phyloP scores from a whole-genome alignment of 2,113 vertebrate species.

The Mola mola region DNA sequence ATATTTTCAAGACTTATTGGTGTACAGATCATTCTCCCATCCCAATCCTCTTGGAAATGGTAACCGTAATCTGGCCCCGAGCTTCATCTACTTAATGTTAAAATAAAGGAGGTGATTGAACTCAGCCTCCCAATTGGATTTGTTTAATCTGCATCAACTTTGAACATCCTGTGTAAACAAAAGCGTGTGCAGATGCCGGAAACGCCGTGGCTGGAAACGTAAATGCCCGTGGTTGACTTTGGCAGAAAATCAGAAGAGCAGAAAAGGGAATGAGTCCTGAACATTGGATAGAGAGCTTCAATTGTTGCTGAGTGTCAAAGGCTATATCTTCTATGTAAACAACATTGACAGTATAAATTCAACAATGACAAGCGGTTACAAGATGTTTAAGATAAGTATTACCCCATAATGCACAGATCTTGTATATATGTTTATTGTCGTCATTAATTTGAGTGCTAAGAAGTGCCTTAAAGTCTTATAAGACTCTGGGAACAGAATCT shows the following conservation, averaged over 20 bases:
- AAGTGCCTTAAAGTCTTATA: slow-evolving; percentile 1
- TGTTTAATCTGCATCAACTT: slow-evolving; percentile 81
- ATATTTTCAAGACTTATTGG: slow-evolving; percentile 64
- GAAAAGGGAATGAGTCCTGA: slow-evolving; percentile 39
- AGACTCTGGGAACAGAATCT: slow-evolving; percentile 50
- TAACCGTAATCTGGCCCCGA: slow-evolving; percentile 58
- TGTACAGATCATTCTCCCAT: slow-evolving; percentile 56
- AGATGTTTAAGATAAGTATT: no score
- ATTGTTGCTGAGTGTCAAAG: slow-evolving; percentile 57
- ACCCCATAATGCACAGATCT: no score
- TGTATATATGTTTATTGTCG: no score
- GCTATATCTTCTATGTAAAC: slow-evolving; percentile 24
- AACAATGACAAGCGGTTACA: no score
- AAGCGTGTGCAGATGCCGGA: slow-evolving; percentile 77
- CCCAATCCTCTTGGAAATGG: slow-evolving; percentile 65
- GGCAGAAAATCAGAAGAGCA: slow-evolving; percentile 71
- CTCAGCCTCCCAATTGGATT: slow-evolving; percentile 78
- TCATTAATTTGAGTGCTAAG: no score
- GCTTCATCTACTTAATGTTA: slow-evolving; percentile 64
- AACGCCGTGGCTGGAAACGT: slow-evolving; percentile 70
- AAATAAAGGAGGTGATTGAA: slow-evolving; percentile 78
- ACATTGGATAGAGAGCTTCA: slow-evolving; percentile 52
- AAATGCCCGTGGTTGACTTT: slow-evolving; percentile 76
- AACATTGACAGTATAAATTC: not conserved
- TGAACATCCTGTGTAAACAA: slow-evolving; percentile 81